A percentile compares a stretch with the other conserved stretches of the same genome.
Evolutionary conservation across 2,113 vertebrate species (phyloP).

Genomic region (Cinclus mexicanus): DNA sequence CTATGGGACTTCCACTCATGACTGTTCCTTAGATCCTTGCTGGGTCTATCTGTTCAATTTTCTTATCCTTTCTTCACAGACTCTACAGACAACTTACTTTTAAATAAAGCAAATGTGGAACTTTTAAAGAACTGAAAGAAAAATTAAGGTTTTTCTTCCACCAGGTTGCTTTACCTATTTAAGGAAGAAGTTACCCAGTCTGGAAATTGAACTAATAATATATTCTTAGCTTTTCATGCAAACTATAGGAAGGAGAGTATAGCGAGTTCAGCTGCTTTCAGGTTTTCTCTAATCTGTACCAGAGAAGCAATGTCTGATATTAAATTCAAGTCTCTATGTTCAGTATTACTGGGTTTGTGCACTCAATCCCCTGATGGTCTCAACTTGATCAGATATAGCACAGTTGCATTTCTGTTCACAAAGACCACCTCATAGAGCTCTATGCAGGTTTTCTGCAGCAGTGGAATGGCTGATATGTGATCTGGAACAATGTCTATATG

Average conservation of each 20-base stretch:
- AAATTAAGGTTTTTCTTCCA: neutral
- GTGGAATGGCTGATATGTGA: neutral
- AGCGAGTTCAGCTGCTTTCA: neutral
- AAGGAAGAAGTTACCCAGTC: neutral
- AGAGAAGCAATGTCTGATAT: neutral
- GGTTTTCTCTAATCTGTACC: neutral
- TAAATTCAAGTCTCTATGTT: neutral
- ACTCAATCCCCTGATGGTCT: neutral
- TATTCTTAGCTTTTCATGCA: neutral
- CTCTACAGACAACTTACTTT: neutral
- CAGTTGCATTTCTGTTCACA: conserved; percentile 16
- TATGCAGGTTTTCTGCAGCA: neutral
- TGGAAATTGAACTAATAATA: neutral
- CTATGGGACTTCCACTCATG: neutral
- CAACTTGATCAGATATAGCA: conserved; percentile 9
- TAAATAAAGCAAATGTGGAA: neutral
- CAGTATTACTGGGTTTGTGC: neutral
- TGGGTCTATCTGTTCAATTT: neutral
- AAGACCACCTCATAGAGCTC: neutral
- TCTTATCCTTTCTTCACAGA: neutral
- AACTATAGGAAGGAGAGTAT: neutral
- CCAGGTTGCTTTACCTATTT: neutral
- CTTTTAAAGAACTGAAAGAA: neutral
- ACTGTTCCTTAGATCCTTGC: neutral
- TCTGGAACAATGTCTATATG: neutral